phyloP scores from a whole-genome alignment of 2,113 vertebrate genomes.

The Chauna torquata region DNA sequence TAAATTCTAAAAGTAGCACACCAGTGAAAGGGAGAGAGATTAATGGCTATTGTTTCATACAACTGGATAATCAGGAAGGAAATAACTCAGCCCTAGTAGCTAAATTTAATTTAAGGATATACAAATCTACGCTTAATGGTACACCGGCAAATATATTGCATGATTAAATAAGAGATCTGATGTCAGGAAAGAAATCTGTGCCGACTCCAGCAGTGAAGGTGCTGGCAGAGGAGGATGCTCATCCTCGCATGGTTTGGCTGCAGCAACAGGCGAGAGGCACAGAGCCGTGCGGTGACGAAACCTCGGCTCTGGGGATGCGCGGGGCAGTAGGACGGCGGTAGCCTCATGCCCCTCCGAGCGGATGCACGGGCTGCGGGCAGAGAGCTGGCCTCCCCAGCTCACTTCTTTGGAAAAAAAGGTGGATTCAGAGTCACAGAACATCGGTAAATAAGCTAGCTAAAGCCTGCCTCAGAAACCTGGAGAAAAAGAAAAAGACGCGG shows the following conservation, averaged over 20 bases:
- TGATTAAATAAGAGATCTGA: neutral
- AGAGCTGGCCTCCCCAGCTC: neutral
- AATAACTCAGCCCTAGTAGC: neutral
- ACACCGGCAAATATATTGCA: neutral
- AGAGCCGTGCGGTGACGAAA: accelerated
- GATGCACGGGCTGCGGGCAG: accelerated
- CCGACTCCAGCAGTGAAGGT: accelerated
- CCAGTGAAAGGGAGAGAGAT: neutral
- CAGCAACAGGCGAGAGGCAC: accelerated
- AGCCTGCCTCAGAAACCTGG: neutral
- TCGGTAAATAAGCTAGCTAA: neutral
- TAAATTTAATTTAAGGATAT: slow-evolving; percentile 22
- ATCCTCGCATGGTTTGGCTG: accelerated
- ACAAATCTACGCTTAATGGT: neutral
- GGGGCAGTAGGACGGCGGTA: accelerated
- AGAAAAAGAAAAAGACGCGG: neutral
- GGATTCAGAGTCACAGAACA: neutral
- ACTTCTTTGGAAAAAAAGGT: neutral
- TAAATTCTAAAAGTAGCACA: neutral
- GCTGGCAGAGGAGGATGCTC: neutral
- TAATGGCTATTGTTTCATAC: neutral
- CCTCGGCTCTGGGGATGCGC: accelerated
- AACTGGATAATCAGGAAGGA: neutral
- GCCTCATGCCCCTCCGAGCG: too few species aligned
- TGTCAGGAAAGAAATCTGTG: neutral